Evolutionary conservation across 2,113 vertebrate genomes (phyloP), one percentile per base, ranked within the genome.

Genomic region (Orientallactaga bullata): DNA sequence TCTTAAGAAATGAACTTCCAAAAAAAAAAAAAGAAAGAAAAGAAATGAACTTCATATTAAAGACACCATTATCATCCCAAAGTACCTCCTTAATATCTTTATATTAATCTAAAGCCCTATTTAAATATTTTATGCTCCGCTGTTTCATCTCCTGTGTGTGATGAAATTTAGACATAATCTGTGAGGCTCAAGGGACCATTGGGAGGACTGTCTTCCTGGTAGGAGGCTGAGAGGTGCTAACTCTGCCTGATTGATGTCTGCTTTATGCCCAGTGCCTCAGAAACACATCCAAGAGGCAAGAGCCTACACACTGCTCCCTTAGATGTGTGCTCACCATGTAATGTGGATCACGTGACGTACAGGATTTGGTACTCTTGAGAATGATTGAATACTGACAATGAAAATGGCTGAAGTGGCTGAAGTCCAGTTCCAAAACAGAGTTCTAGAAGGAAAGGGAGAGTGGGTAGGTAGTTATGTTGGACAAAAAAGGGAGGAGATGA

Each of bases 91-190:
- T 79, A 90, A 89, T 20, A 88, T 85, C 82, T 85, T 94, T 73
- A 74, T 82, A 85, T 89, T 95, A 90, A 96, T 96, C 83, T 91
- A 78, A 69, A 95, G 51, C 47, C 79, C 80, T 91, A 88, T 65
- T 89, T 94, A 95, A 95, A 79, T 83, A 1, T 93, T 95, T 92
- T 90, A 92, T 95, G 92, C 94, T 91, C 76, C 85, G 71, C 11
- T 79, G 37, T 92, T 96, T 94, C 95, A 95, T 96, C 95, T 96
- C 96, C 88, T 79, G 21, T 89, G 10, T 91, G 74, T 93, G 93
- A 90, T 96, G 88, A 83, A 97, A 97, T 83, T 94, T 94, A 93
- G 66, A 96, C 88, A 26, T 35, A 71, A 26, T 63, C 72, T 89
- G 0, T 58, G 28, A 58, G 79, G 61, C 63, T 28, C 18, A 20